Evolutionary conservation across 2,113 vertebrate species (phyloP), one percentile per base, ranked within the genome.

Genomic region (Irena cyanogastra): DNA sequence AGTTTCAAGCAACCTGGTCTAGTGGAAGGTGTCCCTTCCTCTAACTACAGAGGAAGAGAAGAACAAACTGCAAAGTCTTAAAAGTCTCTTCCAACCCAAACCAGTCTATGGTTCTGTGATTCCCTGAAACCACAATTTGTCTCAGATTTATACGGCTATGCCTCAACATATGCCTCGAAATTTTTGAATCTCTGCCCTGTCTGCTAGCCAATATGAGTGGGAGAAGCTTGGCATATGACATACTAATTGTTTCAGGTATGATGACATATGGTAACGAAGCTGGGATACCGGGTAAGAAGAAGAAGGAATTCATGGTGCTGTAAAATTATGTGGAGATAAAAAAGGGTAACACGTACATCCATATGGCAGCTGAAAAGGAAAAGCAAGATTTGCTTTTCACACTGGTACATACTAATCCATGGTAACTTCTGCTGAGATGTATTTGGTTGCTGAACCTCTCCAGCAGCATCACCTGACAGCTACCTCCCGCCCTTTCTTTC

Each of bases 351-450:
- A 44, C 16, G 3, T 47, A 5, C 37, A 47, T 35, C 49, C 37
- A 5, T 5, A 39, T 2, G 13, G 19, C 39, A 87, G 15, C 9
- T 80, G 35, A 59, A 79, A 42, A 60, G 9, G n/a, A 68, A 85
- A 72, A 71, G 16, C 1, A 1, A 42, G 21, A 56, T 80, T 60
- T 76, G 12, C 35, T 27, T 18, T 85, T 94, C 72, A 41, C 13
- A 15, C 6, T 49, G 27, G 18, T 35, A 35, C 0, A 0, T 50
- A 17, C 31, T 56, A 22, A 41, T 41, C 7, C 22, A 10, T 16
- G 23, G 22, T 16, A 68, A 16, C 23, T 60, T 92, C 39, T 49
- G 17, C 45, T 79, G 33, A 83, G 57, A 13, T 10, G 6, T 21
- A 35, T 42, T 59, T 0, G 0, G 3, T 27, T 64, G 24, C 63